phyloP scores from a whole-genome alignment of 64 coral and sea anemone genomes.

The Montipora foliosa region DNA sequence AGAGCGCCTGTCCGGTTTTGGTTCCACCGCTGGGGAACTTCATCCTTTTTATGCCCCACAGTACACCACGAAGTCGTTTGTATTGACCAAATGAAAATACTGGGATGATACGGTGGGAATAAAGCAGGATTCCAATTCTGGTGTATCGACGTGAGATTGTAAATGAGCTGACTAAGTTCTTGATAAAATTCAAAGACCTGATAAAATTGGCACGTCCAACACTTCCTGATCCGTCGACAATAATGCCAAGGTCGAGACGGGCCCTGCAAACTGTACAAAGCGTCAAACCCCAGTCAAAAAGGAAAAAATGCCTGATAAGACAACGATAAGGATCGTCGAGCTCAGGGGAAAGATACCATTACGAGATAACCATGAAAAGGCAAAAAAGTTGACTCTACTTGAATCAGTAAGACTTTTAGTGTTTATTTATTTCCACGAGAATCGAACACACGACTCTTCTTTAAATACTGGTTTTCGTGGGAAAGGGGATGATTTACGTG shows the following conservation, averaged over 20 bases:
- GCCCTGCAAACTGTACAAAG: conserved; percentile 62
- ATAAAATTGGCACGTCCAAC: conserved; percentile 79
- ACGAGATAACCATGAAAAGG: too few species aligned
- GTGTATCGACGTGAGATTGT: conserved; percentile 74
- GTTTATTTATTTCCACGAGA: too few species aligned
- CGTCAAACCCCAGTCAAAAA: background rate
- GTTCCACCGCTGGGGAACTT: conserved; percentile 74
- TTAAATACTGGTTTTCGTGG: too few species aligned
- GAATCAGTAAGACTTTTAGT: too few species aligned
- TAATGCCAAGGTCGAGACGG: conserved; percentile 76
- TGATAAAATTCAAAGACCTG: conserved; percentile 72
- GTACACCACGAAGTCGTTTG: conserved; percentile 39
- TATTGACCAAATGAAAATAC: conserved; percentile 69
- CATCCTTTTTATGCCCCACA: conserved; percentile 56
- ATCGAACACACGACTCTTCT: too few species aligned
- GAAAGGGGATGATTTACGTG: too few species aligned
- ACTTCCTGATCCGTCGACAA: conserved; percentile 88
- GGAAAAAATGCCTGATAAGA: too few species aligned
- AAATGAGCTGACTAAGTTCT: conserved; percentile 79
- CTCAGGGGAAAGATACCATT: too few species aligned
- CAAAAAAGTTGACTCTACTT: too few species aligned
- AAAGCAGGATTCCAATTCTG: conserved; percentile 70
- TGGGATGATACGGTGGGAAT: conserved; percentile 44
- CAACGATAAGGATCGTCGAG: too few species aligned
- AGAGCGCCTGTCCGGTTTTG: conserved; percentile 72